These are phyloP conservation scores for Ctenopoma kingsleyae DNA, from an alignment of 2,797 vertebrate genomes.

Conservation along the genomic window DNA sequence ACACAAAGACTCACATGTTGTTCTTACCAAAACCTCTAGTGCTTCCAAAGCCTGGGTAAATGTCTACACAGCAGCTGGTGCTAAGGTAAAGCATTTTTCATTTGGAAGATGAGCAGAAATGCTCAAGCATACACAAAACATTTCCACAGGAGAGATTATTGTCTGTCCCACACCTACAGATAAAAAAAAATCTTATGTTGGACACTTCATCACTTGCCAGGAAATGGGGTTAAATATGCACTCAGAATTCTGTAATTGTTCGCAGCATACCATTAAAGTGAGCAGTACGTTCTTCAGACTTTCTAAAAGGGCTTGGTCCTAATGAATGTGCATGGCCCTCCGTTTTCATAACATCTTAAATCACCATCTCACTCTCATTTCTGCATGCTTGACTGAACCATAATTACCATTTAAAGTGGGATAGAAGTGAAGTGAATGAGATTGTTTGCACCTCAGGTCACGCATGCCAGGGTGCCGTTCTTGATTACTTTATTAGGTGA, in stretches of 20 bases:
- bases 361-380: constrained; percentile 59
- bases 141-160: not conserved
- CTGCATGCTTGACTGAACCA: constrained; percentile 71
- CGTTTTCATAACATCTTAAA: constrained; percentile 67
- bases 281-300: constrained; percentile 21
- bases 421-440: constrained; percentile 63
- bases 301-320: constrained; percentile 49
- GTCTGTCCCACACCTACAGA: not conserved
- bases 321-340: constrained; percentile 46
- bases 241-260: constrained; percentile 9
- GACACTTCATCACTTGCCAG: not conserved
- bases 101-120: not conserved
- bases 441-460: constrained; percentile 65
- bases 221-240: not conserved
- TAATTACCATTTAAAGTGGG: constrained; percentile 80
- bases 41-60: not conserved
- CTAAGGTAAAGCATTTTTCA: not conserved
- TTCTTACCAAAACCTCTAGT: not conserved
- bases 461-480: constrained; percentile 41
- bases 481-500: constrained; percentile 69
- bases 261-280: constrained; percentile 6
- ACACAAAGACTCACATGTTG: not conserved
- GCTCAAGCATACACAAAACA: not conserved
- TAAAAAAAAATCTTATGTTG: not conserved
- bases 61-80: not conserved